These are phyloP conservation scores for Peucedramus taeniatus DNA, from an alignment of 2,113 vertebrate species.

Conservation along the genomic window DNA sequence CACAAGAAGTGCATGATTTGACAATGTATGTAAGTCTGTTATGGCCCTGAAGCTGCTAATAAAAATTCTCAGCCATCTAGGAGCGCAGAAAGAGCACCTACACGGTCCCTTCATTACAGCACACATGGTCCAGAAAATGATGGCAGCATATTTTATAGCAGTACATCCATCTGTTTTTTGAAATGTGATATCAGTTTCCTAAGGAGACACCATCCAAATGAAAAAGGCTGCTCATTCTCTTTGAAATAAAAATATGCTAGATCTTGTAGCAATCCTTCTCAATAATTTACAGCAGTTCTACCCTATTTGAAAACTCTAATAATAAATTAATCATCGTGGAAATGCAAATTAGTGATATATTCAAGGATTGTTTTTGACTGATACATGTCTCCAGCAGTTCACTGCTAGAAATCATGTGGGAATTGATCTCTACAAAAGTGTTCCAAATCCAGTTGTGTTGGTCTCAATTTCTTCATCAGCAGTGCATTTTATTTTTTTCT, in stretches of 20 bases:
- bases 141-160: not conserved
- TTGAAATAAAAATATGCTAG: not conserved
- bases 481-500: not conserved
- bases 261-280: not conserved
- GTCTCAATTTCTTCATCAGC: not conserved
- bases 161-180: not conserved
- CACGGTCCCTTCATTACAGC: not conserved
- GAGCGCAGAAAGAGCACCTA: not conserved
- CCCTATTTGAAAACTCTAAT: not conserved
- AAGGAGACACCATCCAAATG: not conserved
- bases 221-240: not conserved
- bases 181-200: not conserved
- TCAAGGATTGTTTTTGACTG: not conserved
- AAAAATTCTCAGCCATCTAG: not conserved
- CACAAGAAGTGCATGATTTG: not conserved
- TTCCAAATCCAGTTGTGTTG: not conserved
- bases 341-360: not conserved
- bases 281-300: not conserved
- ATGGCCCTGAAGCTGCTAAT: not conserved
- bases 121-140: not conserved
- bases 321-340: conserved; percentile 10
- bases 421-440: not conserved
- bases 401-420: not conserved
- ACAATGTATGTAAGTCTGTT: not conserved
- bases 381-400: not conserved